A percentile compares a stretch with the other conserved stretches of the same genome.
phyloP scores from a whole-genome alignment of 92 coral and sea anemone genomes.

The Siderastrea siderea region DNA sequence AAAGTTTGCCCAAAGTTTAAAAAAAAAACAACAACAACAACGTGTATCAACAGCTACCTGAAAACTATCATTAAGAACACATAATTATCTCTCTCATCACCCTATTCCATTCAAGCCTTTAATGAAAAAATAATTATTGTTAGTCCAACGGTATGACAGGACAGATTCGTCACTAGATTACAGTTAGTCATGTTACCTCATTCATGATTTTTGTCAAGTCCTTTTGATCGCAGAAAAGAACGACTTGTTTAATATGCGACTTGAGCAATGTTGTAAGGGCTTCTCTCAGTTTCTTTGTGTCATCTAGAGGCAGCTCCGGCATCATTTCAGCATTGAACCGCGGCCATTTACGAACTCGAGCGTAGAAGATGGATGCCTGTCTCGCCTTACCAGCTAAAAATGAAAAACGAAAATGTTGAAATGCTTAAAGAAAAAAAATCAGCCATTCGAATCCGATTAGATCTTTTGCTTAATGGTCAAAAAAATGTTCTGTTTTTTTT shows the following conservation, averaged over 20 bases:
- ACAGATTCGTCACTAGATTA: neutral
- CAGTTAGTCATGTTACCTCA: slow-evolving; percentile 54
- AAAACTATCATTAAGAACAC: too few relatives aligned
- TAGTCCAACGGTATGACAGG: neutral
- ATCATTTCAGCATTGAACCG: slow-evolving; percentile 81
- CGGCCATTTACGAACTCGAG: slow-evolving; percentile 58
- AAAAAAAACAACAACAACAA: too few relatives aligned
- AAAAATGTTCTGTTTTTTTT: neutral
- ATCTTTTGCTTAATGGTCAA: neutral
- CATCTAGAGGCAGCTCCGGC: slow-evolving; percentile 83
- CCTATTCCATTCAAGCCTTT: too few relatives aligned
- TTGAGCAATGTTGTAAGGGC: slow-evolving; percentile 66
- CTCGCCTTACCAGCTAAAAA: slow-evolving; percentile 69
- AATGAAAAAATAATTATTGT: too few relatives aligned
- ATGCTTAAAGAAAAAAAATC: neutral
- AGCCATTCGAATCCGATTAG: too few relatives aligned
- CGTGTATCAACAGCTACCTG: too few relatives aligned
- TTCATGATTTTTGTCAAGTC: slow-evolving; percentile 87
- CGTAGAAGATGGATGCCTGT: slow-evolving; percentile 75
- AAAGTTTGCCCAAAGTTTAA: too few relatives aligned
- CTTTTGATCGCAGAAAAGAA: slow-evolving; percentile 81
- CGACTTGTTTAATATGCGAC: slow-evolving; percentile 82
- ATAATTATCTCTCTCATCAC: too few relatives aligned
- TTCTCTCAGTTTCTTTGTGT: slow-evolving; percentile 40
- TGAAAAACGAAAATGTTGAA: neutral